Evolutionary conservation across 2,888 invertebrate species (phyloP).

Genomic region (Noctua janthina): DNA sequence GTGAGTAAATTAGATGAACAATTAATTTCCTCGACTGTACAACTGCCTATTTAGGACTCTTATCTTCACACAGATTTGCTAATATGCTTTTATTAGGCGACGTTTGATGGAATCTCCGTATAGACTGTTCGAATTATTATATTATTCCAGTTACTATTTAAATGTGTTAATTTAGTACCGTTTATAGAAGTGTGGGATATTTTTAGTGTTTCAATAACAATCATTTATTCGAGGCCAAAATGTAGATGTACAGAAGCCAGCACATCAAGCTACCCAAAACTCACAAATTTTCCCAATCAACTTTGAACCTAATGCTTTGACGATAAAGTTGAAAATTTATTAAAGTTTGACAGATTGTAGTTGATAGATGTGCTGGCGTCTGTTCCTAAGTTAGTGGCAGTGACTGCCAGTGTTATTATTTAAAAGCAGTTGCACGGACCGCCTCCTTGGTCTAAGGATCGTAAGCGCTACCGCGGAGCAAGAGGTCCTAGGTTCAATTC

Average conservation of each 20-base stretch:
- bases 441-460: background rate
- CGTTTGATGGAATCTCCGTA: constrained; percentile 11
- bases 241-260: background rate
- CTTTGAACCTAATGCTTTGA: no score
- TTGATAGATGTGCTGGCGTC: no score
- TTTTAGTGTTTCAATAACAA: constrained; percentile 12
- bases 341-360: no score
- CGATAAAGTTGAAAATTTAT: no score
- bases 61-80: constrained; percentile 42
- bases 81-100: constrained; percentile 23
- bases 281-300: no score
- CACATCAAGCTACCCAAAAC: no score
- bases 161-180: constrained; percentile 37
- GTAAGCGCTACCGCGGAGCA: background rate
- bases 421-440: no score
- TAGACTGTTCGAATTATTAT: constrained; percentile 12
- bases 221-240: background rate
- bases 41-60: constrained; percentile 8
- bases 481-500: background rate
- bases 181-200: constrained; percentile 4
- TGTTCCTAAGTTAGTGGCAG: background rate
- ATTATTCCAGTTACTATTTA: constrained; percentile 6
- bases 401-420: background rate
- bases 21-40: background rate
- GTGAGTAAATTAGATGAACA: background rate